Percentiles rank a stretch among this genome's conserved stretches.
These are phyloP conservation scores for Pyrgus malvae DNA, from an alignment of 2,888 invertebrate genomes.

Conservation along the genomic window DNA sequence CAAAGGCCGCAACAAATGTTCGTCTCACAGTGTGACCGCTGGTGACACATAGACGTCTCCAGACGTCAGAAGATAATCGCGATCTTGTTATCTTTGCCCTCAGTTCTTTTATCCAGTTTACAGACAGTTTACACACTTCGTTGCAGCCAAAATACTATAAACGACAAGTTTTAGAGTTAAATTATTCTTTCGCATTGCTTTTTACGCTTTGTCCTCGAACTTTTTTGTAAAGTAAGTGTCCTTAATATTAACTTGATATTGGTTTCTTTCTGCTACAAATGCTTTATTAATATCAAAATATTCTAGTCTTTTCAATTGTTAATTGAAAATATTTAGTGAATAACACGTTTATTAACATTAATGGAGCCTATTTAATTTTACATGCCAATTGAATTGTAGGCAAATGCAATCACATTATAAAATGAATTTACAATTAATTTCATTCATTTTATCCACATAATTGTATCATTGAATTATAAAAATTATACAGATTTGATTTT, in stretches of 20 bases:
- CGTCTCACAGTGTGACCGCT: neutral
- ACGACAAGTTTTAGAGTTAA: slow-evolving; percentile 10
- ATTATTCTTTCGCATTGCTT: neutral
- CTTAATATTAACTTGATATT: no score
- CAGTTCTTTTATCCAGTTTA: slow-evolving; percentile 44
- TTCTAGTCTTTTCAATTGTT: no score
- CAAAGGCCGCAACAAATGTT: no score
- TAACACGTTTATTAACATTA: no score
- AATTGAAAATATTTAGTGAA: no score
- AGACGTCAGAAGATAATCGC: slow-evolving; percentile 63
- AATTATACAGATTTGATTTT: neutral
- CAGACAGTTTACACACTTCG: slow-evolving; percentile 24
- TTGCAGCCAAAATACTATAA: slow-evolving; percentile 11
- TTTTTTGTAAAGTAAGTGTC: neutral
- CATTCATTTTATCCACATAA: neutral
- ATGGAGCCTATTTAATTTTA: no score
- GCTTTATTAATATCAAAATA: no score
- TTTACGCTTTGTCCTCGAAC: neutral
- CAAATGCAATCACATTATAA: no score
- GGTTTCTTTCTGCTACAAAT: no score
- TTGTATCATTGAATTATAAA: no score
- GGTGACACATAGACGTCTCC: slow-evolving; percentile 34
- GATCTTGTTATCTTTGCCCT: slow-evolving; percentile 59
- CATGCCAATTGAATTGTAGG: no score
- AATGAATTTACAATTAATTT: no score